phyloP scores from a whole-genome alignment of 2,797 vertebrate genomes.

The Aythya fuligula region DNA sequence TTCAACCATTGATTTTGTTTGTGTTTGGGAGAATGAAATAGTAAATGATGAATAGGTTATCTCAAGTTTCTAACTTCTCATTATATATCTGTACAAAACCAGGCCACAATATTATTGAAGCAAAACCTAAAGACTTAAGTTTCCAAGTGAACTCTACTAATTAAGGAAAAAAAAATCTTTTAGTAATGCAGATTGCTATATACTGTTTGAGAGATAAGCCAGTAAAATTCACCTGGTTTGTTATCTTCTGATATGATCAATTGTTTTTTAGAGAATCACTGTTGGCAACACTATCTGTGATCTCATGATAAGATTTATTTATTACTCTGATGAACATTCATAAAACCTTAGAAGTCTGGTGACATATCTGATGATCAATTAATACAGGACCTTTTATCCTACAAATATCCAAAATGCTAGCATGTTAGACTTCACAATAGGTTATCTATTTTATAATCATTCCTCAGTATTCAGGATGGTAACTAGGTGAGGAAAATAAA shows the following conservation, averaged over 20 bases:
- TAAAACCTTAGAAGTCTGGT: neutral
- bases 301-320: neutral
- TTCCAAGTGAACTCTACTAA: neutral
- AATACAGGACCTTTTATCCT: neutral
- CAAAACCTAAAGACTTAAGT: neutral
- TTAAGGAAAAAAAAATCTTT: neutral
- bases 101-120: neutral
- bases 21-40: neutral
- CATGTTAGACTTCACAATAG: neutral
- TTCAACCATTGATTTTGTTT: neutral
- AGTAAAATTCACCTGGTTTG: neutral
- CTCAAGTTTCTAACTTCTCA: neutral
- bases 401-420: neutral
- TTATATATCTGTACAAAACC: neutral
- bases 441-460: neutral
- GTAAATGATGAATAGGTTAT: neutral
- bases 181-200: neutral
- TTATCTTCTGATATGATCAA: neutral
- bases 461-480: neutral
- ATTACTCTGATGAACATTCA: neutral
- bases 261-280: neutral
- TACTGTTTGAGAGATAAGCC: neutral
- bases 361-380: neutral
- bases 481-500: constrained; percentile 31
- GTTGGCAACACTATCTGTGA: neutral